phyloP scores from a whole-genome alignment of 2,797 vertebrate genomes.

The Astyanax mexicanus region DNA sequence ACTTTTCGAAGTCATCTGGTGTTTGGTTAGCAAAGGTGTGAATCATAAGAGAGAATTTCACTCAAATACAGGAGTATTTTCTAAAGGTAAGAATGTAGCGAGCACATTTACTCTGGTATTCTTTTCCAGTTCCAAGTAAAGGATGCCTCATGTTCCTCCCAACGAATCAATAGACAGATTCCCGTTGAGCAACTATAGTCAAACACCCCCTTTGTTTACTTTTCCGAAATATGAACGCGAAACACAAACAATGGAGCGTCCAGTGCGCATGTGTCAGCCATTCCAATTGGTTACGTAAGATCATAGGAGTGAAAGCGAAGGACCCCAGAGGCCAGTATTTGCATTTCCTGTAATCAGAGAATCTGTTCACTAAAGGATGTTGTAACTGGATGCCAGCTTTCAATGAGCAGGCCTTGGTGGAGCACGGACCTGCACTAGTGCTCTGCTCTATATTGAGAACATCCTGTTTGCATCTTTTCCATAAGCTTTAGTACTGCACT shows the following conservation, averaged over 20 bases:
- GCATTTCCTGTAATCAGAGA: constrained; percentile 85
- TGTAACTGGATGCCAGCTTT: constrained; percentile 80
- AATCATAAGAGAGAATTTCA: no score
- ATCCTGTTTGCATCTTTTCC: constrained; percentile 43
- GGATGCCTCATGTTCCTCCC: background rate
- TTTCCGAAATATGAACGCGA: constrained; percentile 72
- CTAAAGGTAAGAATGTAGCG: background rate
- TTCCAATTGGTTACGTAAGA: constrained; percentile 76
- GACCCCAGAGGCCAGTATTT: constrained; percentile 75
- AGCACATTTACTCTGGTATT: background rate
- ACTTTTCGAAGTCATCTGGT: no score
- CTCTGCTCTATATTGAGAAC: constrained; percentile 14
- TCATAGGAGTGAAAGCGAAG: constrained; percentile 48
- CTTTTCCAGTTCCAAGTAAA: background rate
- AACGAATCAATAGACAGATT: constrained; percentile 8
- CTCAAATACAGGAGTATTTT: no score
- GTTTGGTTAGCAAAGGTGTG: no score
- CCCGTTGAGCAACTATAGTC: constrained; percentile 28
- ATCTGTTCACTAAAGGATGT: constrained; percentile 82
- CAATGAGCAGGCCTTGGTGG: constrained; percentile 58
- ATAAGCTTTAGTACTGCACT: constrained; percentile 15
- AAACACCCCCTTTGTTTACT: constrained; percentile 34
- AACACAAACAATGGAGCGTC: constrained; percentile 66
- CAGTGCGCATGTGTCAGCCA: constrained; percentile 65
- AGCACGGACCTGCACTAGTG: constrained; percentile 11